Conservation (phyloP, 2,113 vertebrate species). For the Acanthochromis polyacanthus region DNA sequence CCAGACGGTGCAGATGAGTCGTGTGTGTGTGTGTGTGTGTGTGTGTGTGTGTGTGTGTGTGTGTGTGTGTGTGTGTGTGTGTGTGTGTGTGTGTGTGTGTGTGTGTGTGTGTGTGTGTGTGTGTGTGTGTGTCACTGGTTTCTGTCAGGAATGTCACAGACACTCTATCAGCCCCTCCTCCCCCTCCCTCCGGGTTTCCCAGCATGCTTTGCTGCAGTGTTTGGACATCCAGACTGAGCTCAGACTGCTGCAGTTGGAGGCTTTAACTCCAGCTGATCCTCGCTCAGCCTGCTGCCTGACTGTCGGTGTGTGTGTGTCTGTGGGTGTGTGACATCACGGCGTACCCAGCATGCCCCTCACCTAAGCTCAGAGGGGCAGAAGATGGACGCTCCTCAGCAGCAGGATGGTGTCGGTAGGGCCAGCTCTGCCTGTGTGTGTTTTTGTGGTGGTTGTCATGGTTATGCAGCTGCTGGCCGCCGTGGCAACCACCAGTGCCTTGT, state of each 20-base stretch:
- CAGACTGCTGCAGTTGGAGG: no score
- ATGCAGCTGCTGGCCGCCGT: background rate
- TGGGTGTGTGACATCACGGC: constrained; percentile 22
- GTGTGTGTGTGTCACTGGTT: constrained; percentile 4
- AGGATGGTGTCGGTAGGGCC: constrained; percentile 52
- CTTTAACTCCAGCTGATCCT: constrained; percentile 21
- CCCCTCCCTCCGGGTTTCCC: constrained; percentile 36
- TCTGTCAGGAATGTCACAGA: constrained; percentile 47
- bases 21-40: no score
- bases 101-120: no score
- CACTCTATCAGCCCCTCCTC: background rate
- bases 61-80: no score
- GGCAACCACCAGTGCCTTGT: background rate
- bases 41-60: no score
- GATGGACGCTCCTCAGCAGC: constrained; percentile 39
- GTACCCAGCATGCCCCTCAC: constrained; percentile 44
- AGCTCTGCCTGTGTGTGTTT: background rate
- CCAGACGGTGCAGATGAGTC: no score
- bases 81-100: no score
- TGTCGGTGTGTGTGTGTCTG: background rate
- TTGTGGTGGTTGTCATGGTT: constrained; percentile 19
- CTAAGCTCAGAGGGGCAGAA: constrained; percentile 22
- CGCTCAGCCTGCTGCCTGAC: constrained; percentile 9
- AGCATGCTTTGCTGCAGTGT: constrained; percentile 35
- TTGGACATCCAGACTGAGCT: no score